Base-by-base conservation (phyloP, 2,113 vertebrate genomes). In the Pontoporia blainvillei region DNA sequence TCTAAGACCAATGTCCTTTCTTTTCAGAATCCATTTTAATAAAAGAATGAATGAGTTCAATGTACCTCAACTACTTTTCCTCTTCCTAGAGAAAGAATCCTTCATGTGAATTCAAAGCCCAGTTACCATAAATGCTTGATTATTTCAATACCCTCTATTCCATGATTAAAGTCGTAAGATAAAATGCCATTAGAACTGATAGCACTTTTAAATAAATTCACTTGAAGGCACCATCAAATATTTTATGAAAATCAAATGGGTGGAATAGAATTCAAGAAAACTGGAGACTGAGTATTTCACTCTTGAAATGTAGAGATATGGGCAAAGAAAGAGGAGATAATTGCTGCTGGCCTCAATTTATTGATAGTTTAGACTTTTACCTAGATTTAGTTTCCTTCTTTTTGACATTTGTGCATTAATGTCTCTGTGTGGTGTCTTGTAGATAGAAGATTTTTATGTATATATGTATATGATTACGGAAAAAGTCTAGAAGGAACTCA, bases 11-110 rank as follows among this genome's bases (percentile, higher is more conserved):
- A 2, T 62, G 39, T 90, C 1, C 8, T 66, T 79, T 72, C 5
- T 49, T 64, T 83, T 69, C 54, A 75, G 49, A 92, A 71, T 69
- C 6, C 2, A 64, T 29, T 61, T 86, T 4, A 8, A 62, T 34
- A 91, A 85, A 89, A 13, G 61, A 93, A 72, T n/a, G 18, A 54
- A 67, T 54, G 12, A 23, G 76, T 49, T 66, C 6, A 67, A 41
- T 2, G 10, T 54, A 41, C 7, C 27, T n/a, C 49, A 0, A 61
- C 1, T 25, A n/a, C 0, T 34, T 69, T 31, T 3, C 6, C 31
- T 69, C 0, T 81, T 75, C 31, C 3, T 72, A 84, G 29, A 67
- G 21, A 91, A 91, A 76, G 1, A 76, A 79, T 39, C 21, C 3
- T 54, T 86, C 25, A 6, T 54, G 15, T 62, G 57, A 86, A 54